Conservation (phyloP, 1,140 invertebrate genomes). For the Agraylea sexmaculata region DNA sequence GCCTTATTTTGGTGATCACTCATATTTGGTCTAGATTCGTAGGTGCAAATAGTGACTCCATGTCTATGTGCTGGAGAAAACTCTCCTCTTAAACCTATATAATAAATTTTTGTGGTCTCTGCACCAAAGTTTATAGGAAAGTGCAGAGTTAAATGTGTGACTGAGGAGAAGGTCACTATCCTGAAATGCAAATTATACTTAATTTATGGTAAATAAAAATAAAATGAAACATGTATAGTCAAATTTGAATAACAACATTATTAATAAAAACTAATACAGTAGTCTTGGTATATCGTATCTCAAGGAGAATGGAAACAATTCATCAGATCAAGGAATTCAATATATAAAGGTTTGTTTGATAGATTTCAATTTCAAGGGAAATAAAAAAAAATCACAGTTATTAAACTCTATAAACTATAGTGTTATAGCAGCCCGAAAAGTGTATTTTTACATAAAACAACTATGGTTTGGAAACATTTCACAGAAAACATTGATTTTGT, state of each 20-base stretch:
- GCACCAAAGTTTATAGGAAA: slow-evolving; percentile 80
- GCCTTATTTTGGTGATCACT: slow-evolving; percentile 69
- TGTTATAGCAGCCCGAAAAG: too few species aligned
- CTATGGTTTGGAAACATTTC: too few species aligned
- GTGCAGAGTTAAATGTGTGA: slow-evolving; percentile 77
- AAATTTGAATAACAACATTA: not conserved
- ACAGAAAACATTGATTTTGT: slow-evolving; percentile 10
- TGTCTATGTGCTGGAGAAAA: slow-evolving; percentile 72
- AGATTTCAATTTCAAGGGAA: too few species aligned
- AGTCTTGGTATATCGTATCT: not conserved
- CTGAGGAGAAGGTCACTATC: slow-evolving; percentile 80
- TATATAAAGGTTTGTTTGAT: not conserved
- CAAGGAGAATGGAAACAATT: not conserved
- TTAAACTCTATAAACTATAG: too few species aligned
- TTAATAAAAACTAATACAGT: not conserved
- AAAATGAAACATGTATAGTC: not conserved
- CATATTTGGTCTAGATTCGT: slow-evolving; percentile 74
- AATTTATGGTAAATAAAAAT: not conserved
- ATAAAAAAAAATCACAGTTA: too few species aligned
- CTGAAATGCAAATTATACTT: slow-evolving; percentile 41
- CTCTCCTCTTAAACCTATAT: slow-evolving; percentile 91
- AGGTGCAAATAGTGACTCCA: slow-evolving; percentile 81
- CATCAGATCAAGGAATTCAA: slow-evolving; percentile 5
- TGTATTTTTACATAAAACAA: too few species aligned
- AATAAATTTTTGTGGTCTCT: slow-evolving; percentile 77